A percentile compares a stretch with the other conserved stretches of the same genome.
phyloP scores from a whole-genome alignment of 2,113 vertebrate species.

The Eulemur rufifrons region DNA sequence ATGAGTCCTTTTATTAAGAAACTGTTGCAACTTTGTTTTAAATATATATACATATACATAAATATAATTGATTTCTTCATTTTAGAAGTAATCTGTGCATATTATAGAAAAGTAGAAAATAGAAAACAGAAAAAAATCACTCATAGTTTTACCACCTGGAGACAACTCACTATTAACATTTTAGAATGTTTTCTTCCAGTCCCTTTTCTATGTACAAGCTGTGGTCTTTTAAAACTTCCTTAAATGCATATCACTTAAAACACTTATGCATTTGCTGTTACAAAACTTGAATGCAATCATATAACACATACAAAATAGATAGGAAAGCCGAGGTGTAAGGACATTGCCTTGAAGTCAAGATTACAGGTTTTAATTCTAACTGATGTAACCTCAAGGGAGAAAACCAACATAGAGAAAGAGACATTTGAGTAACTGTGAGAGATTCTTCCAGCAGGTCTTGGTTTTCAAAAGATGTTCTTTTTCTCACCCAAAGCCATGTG shows the following conservation, averaged over 20 bases:
- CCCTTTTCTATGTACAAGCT: background rate
- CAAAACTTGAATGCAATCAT: background rate
- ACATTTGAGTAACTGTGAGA: background rate
- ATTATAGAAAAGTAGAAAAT: constrained; percentile 4
- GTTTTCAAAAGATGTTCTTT: constrained; percentile 42
- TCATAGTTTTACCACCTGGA: background rate
- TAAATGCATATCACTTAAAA: background rate
- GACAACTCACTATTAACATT: background rate
- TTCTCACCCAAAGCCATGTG: background rate
- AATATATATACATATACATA: background rate
- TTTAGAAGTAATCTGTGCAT: background rate
- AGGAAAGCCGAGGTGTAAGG: background rate
- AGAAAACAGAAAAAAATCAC: background rate
- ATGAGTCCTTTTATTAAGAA: background rate
- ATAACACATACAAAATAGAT: background rate
- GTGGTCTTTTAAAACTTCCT: background rate
- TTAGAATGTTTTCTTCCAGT: background rate
- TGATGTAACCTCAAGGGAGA: background rate
- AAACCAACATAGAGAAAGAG: constrained; percentile 29
- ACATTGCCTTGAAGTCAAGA: background rate
- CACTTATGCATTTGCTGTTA: background rate
- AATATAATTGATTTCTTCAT: background rate
- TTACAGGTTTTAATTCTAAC: background rate
- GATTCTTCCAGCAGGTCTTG: background rate
- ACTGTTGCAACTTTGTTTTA: background rate